Conservation (phyloP, 35 echinoderm and acorn worm species). For the Ophiothrix spiculata region DNA sequence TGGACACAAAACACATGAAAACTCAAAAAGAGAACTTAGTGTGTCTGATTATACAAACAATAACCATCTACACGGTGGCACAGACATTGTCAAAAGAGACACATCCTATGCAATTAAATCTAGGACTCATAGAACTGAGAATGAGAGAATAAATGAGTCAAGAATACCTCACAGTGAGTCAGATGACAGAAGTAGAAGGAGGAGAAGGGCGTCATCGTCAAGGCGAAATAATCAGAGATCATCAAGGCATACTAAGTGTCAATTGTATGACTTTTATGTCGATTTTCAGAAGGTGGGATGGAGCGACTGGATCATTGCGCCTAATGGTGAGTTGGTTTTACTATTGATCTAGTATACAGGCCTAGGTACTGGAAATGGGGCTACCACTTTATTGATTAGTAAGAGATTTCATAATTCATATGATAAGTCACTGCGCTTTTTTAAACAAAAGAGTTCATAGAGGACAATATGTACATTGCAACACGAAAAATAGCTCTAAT, state of each 20-base stretch:
- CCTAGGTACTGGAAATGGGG: too few relatives aligned
- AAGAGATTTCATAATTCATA: too few relatives aligned
- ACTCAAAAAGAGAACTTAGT: background rate
- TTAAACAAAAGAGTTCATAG: too few relatives aligned
- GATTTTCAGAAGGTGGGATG: slow-evolving; percentile 63
- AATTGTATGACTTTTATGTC: slow-evolving; percentile 60
- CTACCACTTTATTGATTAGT: too few relatives aligned
- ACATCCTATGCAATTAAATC: background rate
- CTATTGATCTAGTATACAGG: too few relatives aligned
- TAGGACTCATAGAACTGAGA: background rate
- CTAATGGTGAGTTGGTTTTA: slow-evolving; percentile 67
- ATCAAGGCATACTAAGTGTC: slow-evolving; percentile 37
- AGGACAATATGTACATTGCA: too few relatives aligned
- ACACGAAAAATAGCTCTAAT: too few relatives aligned
- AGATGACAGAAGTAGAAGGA: background rate
- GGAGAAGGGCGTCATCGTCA: slow-evolving; percentile 1
- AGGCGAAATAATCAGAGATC: slow-evolving; percentile 17
- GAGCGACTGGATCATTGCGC: slow-evolving; percentile 61
- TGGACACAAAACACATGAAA: background rate
- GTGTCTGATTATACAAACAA: background rate
- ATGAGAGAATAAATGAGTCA: background rate
- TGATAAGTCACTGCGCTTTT: too few relatives aligned
- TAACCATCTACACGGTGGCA: background rate
- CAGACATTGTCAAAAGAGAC: slow-evolving; percentile 6
- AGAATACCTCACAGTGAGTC: background rate